phyloP scores from a whole-genome alignment of 2,113 vertebrate genomes.

The Halcyon senegalensis region DNA sequence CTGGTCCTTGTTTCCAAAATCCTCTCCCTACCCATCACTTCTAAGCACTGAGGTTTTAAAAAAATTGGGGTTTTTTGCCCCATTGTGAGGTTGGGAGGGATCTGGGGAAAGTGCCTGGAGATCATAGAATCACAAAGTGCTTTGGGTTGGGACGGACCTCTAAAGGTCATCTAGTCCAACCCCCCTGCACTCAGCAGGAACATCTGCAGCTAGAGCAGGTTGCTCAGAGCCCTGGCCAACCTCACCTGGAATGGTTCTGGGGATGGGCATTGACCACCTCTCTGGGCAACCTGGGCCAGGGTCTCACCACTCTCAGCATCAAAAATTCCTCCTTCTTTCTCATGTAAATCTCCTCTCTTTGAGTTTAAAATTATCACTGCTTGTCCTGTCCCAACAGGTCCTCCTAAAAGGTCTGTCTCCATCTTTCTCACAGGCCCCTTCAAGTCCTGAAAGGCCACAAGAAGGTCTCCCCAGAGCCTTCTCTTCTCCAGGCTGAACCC shows the following conservation, averaged over 20 bases:
- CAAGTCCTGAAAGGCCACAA: too few relatives aligned
- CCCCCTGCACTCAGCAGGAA: not conserved
- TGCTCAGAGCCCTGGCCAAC: not conserved
- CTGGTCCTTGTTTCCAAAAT: not conserved
- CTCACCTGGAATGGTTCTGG: not conserved
- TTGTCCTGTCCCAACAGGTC: too few relatives aligned
- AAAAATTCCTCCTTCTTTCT: too few relatives aligned
- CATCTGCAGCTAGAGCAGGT: not conserved
- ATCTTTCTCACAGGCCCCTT: too few relatives aligned
- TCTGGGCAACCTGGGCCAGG: too few relatives aligned
- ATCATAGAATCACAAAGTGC: not conserved
- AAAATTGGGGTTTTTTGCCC: rapidly evolving
- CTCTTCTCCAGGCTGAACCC: too few relatives aligned
- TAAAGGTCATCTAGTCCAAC: not conserved
- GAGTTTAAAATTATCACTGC: too few relatives aligned
- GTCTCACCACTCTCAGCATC: too few relatives aligned
- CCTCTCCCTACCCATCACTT: not conserved
- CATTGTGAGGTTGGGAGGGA: not conserved
- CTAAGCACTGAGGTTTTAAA: not conserved
- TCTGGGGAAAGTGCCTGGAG: not conserved
- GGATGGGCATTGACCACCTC: not conserved
- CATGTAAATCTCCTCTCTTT: too few relatives aligned
- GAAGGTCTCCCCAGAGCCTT: too few relatives aligned
- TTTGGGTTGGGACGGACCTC: not conserved
- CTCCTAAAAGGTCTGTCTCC: too few relatives aligned